These are phyloP conservation scores for Pristionchus arcanus DNA, from an alignment of 2,888 invertebrate species.

Conservation along the genomic window DNA sequence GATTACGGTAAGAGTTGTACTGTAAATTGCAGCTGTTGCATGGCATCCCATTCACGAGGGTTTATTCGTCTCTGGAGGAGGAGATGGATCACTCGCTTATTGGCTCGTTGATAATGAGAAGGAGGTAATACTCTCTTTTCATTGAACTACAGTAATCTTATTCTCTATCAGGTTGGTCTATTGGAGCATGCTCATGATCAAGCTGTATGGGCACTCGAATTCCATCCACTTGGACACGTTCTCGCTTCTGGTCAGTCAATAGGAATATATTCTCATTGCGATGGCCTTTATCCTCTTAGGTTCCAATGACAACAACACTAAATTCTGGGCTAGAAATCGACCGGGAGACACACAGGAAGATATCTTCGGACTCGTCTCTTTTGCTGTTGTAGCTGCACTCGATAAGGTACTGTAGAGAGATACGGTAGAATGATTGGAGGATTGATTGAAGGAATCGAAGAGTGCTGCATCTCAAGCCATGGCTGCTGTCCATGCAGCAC, in stretches of 20 bases:
- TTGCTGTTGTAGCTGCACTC: conserved; percentile 65
- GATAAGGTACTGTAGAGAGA: conserved; percentile 61
- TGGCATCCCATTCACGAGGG: conserved; percentile 99
- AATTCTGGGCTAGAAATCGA: conserved; percentile 99
- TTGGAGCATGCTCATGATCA: conserved; percentile 97
- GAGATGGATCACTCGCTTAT: conserved; percentile 97
- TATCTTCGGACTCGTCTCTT: conserved; percentile 87
- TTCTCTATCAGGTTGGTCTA: conserved; percentile 86
- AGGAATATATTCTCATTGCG: not conserved
- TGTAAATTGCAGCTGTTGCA: conserved; percentile 82
- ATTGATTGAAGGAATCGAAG: conserved; percentile 45
- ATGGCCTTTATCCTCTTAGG: conserved; percentile 79
- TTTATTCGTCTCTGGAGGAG: conserved; percentile 97
- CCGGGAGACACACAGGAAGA: conserved; percentile 99
- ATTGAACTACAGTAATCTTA: not conserved
- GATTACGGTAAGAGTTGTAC: not conserved
- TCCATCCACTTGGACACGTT: conserved; percentile 99
- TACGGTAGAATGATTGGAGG: not conserved
- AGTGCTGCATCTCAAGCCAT: conserved; percentile 48
- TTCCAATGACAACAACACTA: conserved; percentile 97
- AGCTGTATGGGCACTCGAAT: conserved; percentile 95
- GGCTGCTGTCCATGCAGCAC: conserved; percentile 53
- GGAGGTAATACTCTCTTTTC: conserved; percentile 82
- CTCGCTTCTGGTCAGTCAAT: conserved; percentile 87
- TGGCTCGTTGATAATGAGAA: conserved; percentile 95